Evolutionary conservation across 2,888 invertebrate species (phyloP).

Genomic region (Gibbula magus): DNA sequence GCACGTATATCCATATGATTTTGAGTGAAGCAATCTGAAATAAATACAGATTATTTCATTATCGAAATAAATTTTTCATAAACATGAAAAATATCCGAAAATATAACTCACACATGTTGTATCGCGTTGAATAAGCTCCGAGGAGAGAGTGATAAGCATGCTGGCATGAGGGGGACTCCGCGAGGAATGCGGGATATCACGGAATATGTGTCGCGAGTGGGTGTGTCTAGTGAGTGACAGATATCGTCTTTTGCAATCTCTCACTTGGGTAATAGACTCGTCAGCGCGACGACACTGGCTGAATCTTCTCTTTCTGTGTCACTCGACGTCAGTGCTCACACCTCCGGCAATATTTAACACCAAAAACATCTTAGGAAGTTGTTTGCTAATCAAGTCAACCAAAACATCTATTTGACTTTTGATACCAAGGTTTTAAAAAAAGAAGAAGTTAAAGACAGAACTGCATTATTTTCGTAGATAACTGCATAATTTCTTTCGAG

Average conservation of each 20-base stretch:
- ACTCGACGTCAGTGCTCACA: not conserved
- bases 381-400: no score
- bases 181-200: not conserved
- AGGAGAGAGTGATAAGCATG: slow-evolving; percentile 8
- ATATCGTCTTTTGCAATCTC: not conserved
- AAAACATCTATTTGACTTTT: no score
- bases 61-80: no score
- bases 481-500: no score
- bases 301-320: not conserved
- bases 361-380: no score
- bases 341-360: not conserved
- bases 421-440: no score
- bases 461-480: no score
- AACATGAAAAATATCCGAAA: not conserved
- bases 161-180: not conserved
- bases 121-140: not conserved
- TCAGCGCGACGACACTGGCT: not conserved
- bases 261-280: slow-evolving; percentile 2
- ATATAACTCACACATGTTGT: not conserved
- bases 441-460: no score
- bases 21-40: no score
- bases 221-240: slow-evolving; percentile 12
- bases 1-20: no score
- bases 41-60: no score
- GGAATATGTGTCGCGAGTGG: not conserved